Conservation (phyloP, 2,113 vertebrate species). For the Lycocorax pyrrhopterus region DNA sequence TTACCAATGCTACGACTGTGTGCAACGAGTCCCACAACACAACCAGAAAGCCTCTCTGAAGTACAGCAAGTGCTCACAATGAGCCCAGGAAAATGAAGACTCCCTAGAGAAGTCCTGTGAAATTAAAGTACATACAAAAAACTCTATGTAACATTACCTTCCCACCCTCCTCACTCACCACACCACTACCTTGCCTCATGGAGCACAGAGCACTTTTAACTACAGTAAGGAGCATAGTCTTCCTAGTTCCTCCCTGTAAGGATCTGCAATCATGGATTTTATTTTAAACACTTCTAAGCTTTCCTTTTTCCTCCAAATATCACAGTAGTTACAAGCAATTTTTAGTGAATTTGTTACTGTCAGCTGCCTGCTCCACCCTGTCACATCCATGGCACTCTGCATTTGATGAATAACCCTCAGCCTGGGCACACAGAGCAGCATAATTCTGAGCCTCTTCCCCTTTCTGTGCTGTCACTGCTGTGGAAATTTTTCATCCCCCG, state of each 20-base stretch:
- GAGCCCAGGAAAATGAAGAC: not conserved
- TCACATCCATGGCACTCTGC: not conserved
- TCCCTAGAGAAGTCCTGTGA: not conserved
- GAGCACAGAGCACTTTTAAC: accelerated
- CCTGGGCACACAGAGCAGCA: not conserved
- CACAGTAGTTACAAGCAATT: not conserved
- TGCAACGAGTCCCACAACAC: not conserved
- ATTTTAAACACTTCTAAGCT: not conserved
- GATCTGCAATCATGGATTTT: not conserved
- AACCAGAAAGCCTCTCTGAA: not conserved
- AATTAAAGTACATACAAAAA: not conserved
- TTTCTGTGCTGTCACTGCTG: not conserved
- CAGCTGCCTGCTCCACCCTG: not conserved
- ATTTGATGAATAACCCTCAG: not conserved
- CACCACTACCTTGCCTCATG: not conserved
- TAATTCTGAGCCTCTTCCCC: not conserved
- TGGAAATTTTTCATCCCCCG: not conserved
- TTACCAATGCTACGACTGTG: not conserved
- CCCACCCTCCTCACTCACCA: not conserved
- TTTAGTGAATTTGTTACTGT: not conserved
- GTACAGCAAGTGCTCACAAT: not conserved
- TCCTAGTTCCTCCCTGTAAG: not conserved
- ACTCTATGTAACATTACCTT: accelerated
- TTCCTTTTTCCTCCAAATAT: not conserved
- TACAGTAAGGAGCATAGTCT: not conserved